Evolutionary conservation across 2,797 vertebrate genomes (phyloP), one percentile per base, ranked within the genome.

Genomic region (Dallia pectoralis): DNA sequence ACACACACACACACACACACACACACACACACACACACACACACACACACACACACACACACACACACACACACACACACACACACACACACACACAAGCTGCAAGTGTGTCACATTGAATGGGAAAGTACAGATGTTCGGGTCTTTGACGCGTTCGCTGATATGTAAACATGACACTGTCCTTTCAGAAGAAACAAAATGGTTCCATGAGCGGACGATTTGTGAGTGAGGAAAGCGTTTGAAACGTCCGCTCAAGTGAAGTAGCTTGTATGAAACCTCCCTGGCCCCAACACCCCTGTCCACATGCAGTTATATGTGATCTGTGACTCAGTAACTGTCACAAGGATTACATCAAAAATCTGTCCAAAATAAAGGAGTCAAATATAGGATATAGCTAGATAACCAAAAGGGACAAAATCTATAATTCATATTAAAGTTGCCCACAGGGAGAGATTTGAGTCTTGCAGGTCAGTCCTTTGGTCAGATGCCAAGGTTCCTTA

Each of bases 161-260:
- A 71, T 61, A 71, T 85, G 85, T 86, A 83, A 89, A 89, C 84
- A 81, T 80, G 64, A 68, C 59, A 29, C 40, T 65, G 77, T 81
- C 67, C 64, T 74, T 78, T 69, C 22, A 48, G 18, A 30, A 48
- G 44, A 3, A 44, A 11, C n/a, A n/a, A 74, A 70, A 64, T 27
- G 44, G 49, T 4, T 11, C 19, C 33, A 67, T 14, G 12, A 44
- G 14, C 44, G 16, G 3, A 14, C 36, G 68, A 62, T 66, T 59
- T 19, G 59, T 27, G 70, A 62, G 70, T 62, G 70, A 47, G 29
- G 33, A 47, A 71, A 47, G 18, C 33, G 6, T 48, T 68, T 47
- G 53, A 27, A 30, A 19, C 15, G 5, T 19, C 11, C 44, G 53
- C 56, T 71, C 56, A 40, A 16, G 22, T 71, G 69, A 44, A 62